Evolutionary conservation across 1,140 invertebrate genomes (phyloP).

Genomic region (Ylistrum balloti): DNA sequence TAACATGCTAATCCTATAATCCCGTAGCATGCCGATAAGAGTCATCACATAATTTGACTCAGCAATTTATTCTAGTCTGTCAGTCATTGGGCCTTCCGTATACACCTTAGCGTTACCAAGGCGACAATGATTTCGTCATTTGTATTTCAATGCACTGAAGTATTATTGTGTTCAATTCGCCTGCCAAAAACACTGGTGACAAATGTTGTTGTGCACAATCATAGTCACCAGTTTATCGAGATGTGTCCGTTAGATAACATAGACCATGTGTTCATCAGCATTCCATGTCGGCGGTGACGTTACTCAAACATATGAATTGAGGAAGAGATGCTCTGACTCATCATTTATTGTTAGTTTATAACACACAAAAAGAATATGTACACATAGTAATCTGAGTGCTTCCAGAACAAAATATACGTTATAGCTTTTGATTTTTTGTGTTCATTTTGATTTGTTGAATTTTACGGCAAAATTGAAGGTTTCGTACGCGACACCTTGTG

Average conservation of each 20-base stretch:
- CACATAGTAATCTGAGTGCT: too few relatives aligned
- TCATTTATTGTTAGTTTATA: not conserved
- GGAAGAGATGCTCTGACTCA: not conserved
- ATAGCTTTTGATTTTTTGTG: too few relatives aligned
- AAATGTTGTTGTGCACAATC: not conserved
- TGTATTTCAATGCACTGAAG: too few relatives aligned
- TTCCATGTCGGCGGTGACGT: not conserved
- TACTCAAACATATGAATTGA: not conserved
- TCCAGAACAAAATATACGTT: too few relatives aligned
- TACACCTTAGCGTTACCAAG: too few relatives aligned
- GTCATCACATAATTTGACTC: not conserved
- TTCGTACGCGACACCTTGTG: too few relatives aligned
- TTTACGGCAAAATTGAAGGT: too few relatives aligned
- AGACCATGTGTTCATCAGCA: not conserved
- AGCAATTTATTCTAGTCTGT: conserved; percentile 23
- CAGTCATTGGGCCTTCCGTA: not conserved
- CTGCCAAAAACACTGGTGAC: not conserved
- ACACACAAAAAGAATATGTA: too few relatives aligned
- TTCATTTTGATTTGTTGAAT: too few relatives aligned
- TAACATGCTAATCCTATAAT: not conserved
- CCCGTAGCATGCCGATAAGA: not conserved
- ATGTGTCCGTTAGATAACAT: not conserved
- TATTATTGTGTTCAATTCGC: too few relatives aligned
- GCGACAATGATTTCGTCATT: too few relatives aligned
- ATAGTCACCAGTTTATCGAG: not conserved